phyloP scores from a whole-genome alignment of 2,797 vertebrate genomes.

The Sebastiscus tertius region DNA sequence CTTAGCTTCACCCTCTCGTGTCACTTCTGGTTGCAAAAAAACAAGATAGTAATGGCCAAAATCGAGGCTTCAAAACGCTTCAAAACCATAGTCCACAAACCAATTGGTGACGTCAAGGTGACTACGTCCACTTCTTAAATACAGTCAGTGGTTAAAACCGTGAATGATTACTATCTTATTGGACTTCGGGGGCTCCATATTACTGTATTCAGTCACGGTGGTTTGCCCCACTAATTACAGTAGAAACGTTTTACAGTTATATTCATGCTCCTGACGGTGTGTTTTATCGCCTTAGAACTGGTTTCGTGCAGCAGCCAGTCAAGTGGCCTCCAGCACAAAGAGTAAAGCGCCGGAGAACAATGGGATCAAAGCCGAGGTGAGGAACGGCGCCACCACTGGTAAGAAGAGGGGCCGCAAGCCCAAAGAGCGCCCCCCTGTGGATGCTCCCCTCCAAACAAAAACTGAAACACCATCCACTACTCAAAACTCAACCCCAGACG shows the following conservation, averaged over 20 bases:
- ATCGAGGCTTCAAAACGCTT: too few species aligned
- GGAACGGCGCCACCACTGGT: conserved; percentile 80
- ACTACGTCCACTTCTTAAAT: too few species aligned
- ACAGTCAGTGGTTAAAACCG: not conserved
- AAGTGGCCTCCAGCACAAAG: conserved; percentile 85
- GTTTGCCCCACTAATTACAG: too few species aligned
- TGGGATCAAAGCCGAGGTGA: conserved; percentile 82
- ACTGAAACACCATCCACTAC: conserved; percentile 75
- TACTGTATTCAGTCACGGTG: not conserved
- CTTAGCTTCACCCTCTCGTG: too few species aligned
- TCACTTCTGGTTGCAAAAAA: too few species aligned
- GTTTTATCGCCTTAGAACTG: conserved; percentile 87
- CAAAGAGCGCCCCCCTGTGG: conserved; percentile 85
- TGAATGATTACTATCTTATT: not conserved
- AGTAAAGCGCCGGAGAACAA: conserved; percentile 79
- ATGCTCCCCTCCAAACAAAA: conserved; percentile 60
- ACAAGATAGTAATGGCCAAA: too few species aligned
- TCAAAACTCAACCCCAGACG: conserved; percentile 65
- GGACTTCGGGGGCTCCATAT: not conserved
- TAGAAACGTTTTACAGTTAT: not conserved
- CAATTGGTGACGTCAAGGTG: too few species aligned
- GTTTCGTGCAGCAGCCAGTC: conserved; percentile 91
- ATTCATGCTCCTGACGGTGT: not conserved
- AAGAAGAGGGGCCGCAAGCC: conserved; percentile 95
- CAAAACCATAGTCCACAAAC: too few species aligned